phyloP scores from a whole-genome alignment of 2,113 vertebrate genomes.

The Phyllopteryx taeniolatus region DNA sequence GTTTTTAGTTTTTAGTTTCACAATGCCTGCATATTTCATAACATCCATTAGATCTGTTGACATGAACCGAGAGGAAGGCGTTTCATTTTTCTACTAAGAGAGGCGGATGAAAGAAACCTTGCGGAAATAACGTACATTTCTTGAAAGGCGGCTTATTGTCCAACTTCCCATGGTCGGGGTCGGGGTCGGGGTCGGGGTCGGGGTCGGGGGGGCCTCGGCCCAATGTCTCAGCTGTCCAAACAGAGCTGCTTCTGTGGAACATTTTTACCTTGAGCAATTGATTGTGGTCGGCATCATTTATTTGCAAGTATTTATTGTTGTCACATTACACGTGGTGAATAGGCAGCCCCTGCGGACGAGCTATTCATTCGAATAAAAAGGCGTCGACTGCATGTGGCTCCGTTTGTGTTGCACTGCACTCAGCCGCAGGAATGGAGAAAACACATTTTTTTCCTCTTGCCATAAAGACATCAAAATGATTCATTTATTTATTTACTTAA shows the following conservation, averaged over 20 bases:
- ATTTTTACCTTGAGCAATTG: background rate
- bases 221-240: slow-evolving; percentile 1
- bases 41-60: background rate
- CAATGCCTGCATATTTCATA: background rate
- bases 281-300: background rate
- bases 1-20: background rate
- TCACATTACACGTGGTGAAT: background rate
- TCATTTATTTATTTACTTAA: too few species aligned
- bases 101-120: background rate
- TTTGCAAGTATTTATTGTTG: background rate
- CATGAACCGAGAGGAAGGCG: background rate
- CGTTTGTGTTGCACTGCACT: background rate
- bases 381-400: background rate
- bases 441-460: background rate
- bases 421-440: too few species aligned
- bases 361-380: background rate
- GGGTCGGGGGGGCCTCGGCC: background rate
- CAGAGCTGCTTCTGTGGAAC: background rate
- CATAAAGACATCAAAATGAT: background rate
- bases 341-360: too few species aligned
- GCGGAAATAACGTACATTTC: background rate
- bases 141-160: background rate
- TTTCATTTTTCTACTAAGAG: background rate
- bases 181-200: too few species aligned
- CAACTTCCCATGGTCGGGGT: background rate